Conservation (phyloP, 2,797 vertebrate species). For the Catharus ustulatus region DNA sequence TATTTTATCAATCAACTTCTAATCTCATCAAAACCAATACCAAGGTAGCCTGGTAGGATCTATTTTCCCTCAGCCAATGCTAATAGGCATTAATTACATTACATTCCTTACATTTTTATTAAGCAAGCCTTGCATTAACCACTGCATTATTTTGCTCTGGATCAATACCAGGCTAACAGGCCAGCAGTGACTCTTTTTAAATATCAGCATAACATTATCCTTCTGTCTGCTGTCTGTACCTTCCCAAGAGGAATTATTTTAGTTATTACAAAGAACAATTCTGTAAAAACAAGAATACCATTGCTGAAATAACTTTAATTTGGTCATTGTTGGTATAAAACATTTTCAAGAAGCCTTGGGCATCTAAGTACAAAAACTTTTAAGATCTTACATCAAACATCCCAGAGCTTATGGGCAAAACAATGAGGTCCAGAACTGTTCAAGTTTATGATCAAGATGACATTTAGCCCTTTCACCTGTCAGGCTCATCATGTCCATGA, state of each 20-base stretch:
- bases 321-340: not conserved
- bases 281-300: not conserved
- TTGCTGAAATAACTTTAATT: not conserved
- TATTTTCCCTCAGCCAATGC: not conserved
- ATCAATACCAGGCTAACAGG: slow-evolving; percentile 29
- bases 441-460: not conserved
- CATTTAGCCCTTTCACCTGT: not conserved
- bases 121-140: slow-evolving; percentile 8
- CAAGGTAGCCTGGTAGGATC: not conserved
- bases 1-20: not conserved
- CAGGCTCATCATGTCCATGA: not conserved
- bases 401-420: not conserved
- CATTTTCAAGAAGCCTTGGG: not conserved
- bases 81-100: slow-evolving; percentile 34
- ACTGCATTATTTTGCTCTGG: slow-evolving; percentile 5
- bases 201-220: not conserved
- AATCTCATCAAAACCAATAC: slow-evolving; percentile 11
- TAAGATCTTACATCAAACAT: not conserved
- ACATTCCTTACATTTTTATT: slow-evolving; percentile 10
- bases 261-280: not conserved
- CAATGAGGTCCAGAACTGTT: not conserved
- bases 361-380: not conserved
- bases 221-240: not conserved
- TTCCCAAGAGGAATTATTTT: not conserved
- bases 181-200: not conserved